A percentile compares a stretch with the other conserved stretches of the same genome.
phyloP scores from a whole-genome alignment of 1,140 invertebrate genomes.

The Penaeus indicus region DNA sequence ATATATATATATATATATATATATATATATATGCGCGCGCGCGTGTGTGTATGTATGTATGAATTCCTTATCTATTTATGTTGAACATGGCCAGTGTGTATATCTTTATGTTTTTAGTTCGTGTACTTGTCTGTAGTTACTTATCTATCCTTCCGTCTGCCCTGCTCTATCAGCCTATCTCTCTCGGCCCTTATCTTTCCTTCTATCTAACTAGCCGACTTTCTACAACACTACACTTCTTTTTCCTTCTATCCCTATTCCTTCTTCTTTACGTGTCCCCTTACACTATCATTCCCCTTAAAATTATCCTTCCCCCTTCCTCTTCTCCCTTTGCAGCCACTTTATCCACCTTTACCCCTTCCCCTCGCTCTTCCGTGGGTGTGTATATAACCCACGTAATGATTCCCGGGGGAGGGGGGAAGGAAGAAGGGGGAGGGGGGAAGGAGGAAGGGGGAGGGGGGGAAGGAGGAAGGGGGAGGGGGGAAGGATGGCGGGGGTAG shows the following conservation, averaged over 20 bases:
- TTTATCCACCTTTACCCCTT: neutral
- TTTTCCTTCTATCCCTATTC: neutral
- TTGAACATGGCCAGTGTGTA: neutral
- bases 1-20: conserved; percentile 4
- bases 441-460: neutral
- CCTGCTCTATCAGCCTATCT: neutral
- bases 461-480: neutral
- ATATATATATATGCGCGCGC: neutral
- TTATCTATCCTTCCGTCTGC: conserved; percentile 17
- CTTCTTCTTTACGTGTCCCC: neutral
- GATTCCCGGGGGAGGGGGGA: neutral
- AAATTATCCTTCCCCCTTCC: neutral
- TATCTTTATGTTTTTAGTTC: neutral
- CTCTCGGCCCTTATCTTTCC: neutral
- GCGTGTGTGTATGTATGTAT: neutral
- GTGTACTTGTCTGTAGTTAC: conserved; percentile 15
- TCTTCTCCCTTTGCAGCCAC: neutral
- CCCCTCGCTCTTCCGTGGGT: neutral
- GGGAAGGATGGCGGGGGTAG: neutral
- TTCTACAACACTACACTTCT: neutral
- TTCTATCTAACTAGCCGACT: neutral
- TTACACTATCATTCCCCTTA: neutral
- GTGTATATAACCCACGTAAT: neutral
- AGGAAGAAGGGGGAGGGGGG: neutral
- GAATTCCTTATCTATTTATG: neutral